phyloP scores from a whole-genome alignment of 2,113 vertebrate species.

The Poicephalus meyeri region DNA sequence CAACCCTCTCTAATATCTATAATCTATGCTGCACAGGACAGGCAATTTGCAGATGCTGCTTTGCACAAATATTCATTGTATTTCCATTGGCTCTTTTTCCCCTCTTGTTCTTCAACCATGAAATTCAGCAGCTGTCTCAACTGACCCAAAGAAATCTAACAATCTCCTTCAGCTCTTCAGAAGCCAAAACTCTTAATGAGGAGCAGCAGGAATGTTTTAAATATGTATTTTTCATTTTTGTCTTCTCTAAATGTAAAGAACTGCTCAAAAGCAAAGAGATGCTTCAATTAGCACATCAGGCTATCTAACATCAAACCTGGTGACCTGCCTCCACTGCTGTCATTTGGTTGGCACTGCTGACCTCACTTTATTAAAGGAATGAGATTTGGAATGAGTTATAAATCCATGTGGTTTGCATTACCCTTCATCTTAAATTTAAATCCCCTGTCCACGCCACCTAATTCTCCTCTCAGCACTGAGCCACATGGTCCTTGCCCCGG shows the following conservation, averaged over 20 bases:
- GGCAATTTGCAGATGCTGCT: slow-evolving; percentile 36
- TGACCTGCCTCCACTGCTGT: background rate
- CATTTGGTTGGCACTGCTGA: background rate
- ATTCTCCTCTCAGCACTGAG: background rate
- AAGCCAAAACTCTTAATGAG: slow-evolving; percentile 18
- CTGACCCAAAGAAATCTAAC: slow-evolving; percentile 55
- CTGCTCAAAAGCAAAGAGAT: background rate
- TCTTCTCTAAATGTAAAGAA: background rate
- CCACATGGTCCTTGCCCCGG: accelerated
- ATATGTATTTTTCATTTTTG: background rate
- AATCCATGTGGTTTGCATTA: background rate
- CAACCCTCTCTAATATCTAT: slow-evolving; percentile 1
- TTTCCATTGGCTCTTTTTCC: background rate
- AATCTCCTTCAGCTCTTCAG: slow-evolving; percentile 47
- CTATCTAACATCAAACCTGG: background rate
- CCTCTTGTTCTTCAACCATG: slow-evolving; percentile 22
- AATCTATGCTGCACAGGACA: slow-evolving; percentile 20
- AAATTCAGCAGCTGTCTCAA: slow-evolving; percentile 46
- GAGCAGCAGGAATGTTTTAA: background rate
- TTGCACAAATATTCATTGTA: slow-evolving; percentile 22
- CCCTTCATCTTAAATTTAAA: background rate
- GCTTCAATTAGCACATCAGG: slow-evolving; percentile 2
- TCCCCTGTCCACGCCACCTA: background rate
- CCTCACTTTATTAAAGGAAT: background rate
- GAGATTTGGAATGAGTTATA: background rate